phyloP scores from a whole-genome alignment of 2,113 vertebrate species.

The Oryzias curvinotus region DNA sequence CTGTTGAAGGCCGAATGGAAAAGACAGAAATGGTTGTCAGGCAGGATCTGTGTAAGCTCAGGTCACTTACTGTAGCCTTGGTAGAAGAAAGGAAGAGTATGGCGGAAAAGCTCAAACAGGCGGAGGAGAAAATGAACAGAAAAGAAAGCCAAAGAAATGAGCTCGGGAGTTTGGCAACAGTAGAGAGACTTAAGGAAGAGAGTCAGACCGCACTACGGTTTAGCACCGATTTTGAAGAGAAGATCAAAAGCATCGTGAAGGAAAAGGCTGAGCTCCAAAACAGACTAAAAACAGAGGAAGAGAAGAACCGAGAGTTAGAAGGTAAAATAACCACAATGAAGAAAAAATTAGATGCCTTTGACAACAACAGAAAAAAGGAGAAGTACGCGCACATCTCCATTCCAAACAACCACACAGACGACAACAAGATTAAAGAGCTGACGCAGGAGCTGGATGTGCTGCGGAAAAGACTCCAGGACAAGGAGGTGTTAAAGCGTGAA shows the following conservation, averaged over 20 bases:
- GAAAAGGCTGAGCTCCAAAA: slow-evolving; percentile 88
- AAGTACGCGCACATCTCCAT: slow-evolving; percentile 77
- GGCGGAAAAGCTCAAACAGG: slow-evolving; percentile 88
- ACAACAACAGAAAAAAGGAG: slow-evolving; percentile 85
- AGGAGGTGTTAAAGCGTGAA: slow-evolving; percentile 88
- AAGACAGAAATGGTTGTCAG: slow-evolving; percentile 87
- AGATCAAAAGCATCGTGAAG: slow-evolving; percentile 80
- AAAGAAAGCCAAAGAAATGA: slow-evolving; percentile 84
- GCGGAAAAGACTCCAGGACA: slow-evolving; percentile 86
- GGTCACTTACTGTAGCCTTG: slow-evolving; percentile 91
- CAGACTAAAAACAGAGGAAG: slow-evolving; percentile 87
- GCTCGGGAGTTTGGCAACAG: slow-evolving; percentile 83
- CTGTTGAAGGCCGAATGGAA: slow-evolving; percentile 82
- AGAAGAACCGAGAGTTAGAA: slow-evolving; percentile 86
- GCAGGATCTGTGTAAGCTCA: slow-evolving; percentile 91
- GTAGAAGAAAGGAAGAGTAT: slow-evolving; percentile 93
- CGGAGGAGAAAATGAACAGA: slow-evolving; percentile 87
- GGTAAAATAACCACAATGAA: slow-evolving; percentile 86
- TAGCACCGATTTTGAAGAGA: slow-evolving; percentile 90
- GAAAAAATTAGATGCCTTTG: slow-evolving; percentile 88
- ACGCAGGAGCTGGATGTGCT: slow-evolving; percentile 89
- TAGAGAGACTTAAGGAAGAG: slow-evolving; percentile 91
- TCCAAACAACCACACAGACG: slow-evolving; percentile 81
- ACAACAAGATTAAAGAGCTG: slow-evolving; percentile 94
- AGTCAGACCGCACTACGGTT: slow-evolving; percentile 86